Evolutionary conservation across 2,113 vertebrate species (phyloP), one percentile per base, ranked within the genome.

Genomic region (Thunnus maccoyii): DNA sequence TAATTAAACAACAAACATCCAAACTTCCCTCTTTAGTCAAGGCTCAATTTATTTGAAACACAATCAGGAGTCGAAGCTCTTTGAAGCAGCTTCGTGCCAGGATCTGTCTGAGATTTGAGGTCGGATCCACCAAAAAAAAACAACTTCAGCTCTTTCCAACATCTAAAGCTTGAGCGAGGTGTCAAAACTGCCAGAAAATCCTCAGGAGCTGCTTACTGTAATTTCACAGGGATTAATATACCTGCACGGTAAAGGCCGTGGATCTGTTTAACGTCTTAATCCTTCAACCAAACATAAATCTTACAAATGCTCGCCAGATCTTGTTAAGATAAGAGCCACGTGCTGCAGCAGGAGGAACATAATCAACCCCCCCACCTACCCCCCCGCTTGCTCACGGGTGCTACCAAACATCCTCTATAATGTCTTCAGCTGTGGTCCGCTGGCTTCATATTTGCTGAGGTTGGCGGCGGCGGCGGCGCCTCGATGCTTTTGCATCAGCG

Each of bases 141-240:
- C 36, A 10, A 41, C 36, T 41, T 41, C 36, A 41, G 8, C 36
- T 41, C 36, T 41, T 8, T 36, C 36, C 60, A 44, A 17, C 16
- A 12, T 58, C 52, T 22, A 16, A 36, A 22, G 18, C 55, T 3
- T 36, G 36, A 41, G 36, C 2, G 36, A 41, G 36, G 6, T 41
- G 36, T 41, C 6, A 41, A 36, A 57, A 20, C 12, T 5, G 36
- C 15, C 8, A 17, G 44, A 14, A 20, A 57, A 52, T 70, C 76
- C 48, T 47, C 68, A 14, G 0, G 4, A 67, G 54, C 30, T 16
- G 15, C 16, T 72, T 44, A 61, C 25, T 22, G 7, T 25, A 16
- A 57, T 60, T 60, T 60, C 77, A 64, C 51, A 72, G 51, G 67
- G 69, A 80, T 80, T 57, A 72, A 44, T 50, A 17, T 2, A 79